These are phyloP conservation scores for Amphipoea lucens DNA, from an alignment of 2,888 invertebrate species.

Conservation along the genomic window DNA sequence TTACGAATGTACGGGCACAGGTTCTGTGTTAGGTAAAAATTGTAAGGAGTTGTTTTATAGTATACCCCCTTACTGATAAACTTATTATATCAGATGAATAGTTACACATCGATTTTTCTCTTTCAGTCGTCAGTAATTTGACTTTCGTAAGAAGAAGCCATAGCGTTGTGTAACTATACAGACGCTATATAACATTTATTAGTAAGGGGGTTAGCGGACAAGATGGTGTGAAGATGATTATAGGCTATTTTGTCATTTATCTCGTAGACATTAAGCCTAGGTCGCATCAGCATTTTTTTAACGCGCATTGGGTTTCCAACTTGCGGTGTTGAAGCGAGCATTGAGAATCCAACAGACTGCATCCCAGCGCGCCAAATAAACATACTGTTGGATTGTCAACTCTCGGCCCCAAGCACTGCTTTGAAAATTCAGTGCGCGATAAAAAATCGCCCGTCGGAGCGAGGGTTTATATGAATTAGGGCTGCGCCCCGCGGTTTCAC, in stretches of 20 bases:
- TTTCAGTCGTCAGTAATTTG: too few relatives aligned
- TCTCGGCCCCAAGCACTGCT: neutral
- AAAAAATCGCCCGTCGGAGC: neutral
- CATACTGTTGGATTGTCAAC: neutral
- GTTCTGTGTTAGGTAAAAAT: neutral
- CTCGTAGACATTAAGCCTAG: neutral
- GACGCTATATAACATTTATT: too few relatives aligned
- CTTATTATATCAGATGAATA: too few relatives aligned
- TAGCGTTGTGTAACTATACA: too few relatives aligned
- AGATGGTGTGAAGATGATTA: neutral
- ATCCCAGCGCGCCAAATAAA: neutral
- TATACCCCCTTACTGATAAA: too few relatives aligned
- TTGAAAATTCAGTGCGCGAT: neutral
- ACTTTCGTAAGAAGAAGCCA: too few relatives aligned
- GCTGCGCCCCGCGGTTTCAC: too few relatives aligned
- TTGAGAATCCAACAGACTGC: neutral
- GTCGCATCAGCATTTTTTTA: neutral
- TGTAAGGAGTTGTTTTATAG: neutral
- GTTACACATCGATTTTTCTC: too few relatives aligned
- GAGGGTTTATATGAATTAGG: neutral
- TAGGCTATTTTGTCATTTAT: neutral
- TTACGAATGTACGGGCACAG: conserved; percentile 18
- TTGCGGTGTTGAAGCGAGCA: neutral
- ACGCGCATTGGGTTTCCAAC: neutral
- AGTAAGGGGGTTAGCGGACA: neutral